phyloP scores from a whole-genome alignment of 2,113 vertebrate species.

The Apaloderma vittatum region DNA sequence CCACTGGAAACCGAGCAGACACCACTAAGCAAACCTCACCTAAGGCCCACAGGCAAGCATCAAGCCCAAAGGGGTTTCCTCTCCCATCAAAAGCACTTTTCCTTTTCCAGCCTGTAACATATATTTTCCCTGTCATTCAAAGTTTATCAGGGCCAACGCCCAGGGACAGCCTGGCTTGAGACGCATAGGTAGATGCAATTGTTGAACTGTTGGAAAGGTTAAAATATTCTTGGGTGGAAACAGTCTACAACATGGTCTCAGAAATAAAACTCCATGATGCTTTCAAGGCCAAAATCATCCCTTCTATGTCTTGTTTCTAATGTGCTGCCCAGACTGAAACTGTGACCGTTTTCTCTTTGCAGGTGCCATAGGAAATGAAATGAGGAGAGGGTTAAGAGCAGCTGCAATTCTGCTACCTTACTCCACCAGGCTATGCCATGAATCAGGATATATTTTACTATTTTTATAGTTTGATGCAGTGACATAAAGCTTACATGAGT shows the following conservation, averaged over 20 bases:
- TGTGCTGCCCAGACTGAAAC: not conserved
- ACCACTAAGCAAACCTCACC: constrained; percentile 59
- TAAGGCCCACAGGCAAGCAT: constrained; percentile 14
- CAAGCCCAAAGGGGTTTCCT: not conserved
- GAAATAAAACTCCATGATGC: not conserved
- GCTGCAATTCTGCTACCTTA: constrained; percentile 37
- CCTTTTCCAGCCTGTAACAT: not conserved
- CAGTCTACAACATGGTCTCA: not conserved
- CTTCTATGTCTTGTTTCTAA: constrained; percentile 10
- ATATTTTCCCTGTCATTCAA: not conserved
- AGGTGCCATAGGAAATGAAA: constrained; percentile 32
- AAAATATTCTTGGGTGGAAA: not conserved
- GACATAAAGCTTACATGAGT: not conserved
- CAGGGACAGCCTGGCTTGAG: not conserved
- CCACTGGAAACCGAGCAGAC: constrained; percentile 20
- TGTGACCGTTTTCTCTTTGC: not conserved
- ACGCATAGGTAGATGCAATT: not conserved
- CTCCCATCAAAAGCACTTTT: not conserved
- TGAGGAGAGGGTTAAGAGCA: constrained; percentile 25
- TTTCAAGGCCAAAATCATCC: constrained; percentile 32
- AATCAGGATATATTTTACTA: constrained; percentile 49
- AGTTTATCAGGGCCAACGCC: not conserved
- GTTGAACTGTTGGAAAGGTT: not conserved
- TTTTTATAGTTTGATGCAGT: constrained; percentile 29
- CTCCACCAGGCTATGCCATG: constrained; percentile 4